Percentiles rank a stretch among this genome's conserved stretches.
phyloP scores from a whole-genome alignment of 92 coral and sea anemone genomes.

The Zoanthus sociatus region DNA sequence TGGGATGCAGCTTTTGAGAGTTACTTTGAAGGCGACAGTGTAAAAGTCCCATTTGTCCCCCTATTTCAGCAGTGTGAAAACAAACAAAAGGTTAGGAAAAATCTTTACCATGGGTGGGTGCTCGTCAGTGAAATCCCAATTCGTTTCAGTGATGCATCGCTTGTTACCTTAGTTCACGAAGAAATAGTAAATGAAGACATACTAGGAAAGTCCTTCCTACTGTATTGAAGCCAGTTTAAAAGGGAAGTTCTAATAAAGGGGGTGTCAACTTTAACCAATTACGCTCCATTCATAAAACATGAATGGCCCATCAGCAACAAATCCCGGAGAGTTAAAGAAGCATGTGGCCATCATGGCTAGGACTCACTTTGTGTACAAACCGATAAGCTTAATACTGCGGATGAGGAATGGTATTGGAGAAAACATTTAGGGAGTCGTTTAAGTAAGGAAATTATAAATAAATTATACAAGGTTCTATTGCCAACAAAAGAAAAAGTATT shows the following conservation, averaged over 20 bases:
- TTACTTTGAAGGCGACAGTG: conserved; percentile 68
- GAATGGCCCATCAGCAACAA: conserved; percentile 47
- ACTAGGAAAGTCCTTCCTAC: conserved; percentile 53
- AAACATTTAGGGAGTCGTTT: background rate
- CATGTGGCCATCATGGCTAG: conserved; percentile 48
- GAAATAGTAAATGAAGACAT: conserved; percentile 46
- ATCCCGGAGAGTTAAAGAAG: conserved; percentile 32
- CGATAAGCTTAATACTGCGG: conserved; percentile 46
- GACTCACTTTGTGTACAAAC: conserved; percentile 57
- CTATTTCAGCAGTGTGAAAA: background rate
- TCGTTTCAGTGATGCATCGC: conserved; percentile 53
- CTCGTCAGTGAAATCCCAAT: conserved; percentile 49
- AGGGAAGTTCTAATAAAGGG: conserved; percentile 50
- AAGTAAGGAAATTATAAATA: conserved; percentile 12
- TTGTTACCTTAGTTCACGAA: conserved; percentile 41
- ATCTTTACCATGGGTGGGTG: conserved; percentile 46
- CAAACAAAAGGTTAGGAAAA: conserved; percentile 20
- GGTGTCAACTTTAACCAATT: conserved; percentile 23
- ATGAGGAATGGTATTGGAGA: conserved; percentile 46
- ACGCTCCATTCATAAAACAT: conserved; percentile 34
- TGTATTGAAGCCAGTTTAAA: conserved; percentile 59
- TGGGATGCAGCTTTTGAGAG: conserved; percentile 60
- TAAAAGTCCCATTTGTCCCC: conserved; percentile 54
- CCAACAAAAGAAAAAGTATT: conserved; percentile 41
- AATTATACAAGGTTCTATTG: conserved; percentile 19